Percentiles rank a stretch among this genome's conserved stretches.
phyloP scores from a whole-genome alignment of 92 coral and sea anemone genomes.

The Zoanthus sansibaricus region DNA sequence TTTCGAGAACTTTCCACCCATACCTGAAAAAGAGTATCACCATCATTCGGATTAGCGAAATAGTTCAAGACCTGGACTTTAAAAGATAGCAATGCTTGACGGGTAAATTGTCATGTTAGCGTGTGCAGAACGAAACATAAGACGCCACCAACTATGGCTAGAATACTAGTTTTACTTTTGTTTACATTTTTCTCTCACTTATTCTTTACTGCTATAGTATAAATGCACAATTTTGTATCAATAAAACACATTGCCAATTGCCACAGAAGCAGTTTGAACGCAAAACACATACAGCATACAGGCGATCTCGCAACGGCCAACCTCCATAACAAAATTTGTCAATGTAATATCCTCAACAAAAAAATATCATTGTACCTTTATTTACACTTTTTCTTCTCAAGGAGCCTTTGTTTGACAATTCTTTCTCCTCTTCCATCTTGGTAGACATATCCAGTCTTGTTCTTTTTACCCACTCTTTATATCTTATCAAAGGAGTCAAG shows the following conservation, averaged over 20 bases:
- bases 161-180: background rate
- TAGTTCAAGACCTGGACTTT: background rate
- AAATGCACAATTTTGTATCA: no score
- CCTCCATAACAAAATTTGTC: background rate
- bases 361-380: background rate
- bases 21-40: slow-evolving; percentile 23
- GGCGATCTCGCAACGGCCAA: background rate
- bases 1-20: background rate
- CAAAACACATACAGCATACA: background rate
- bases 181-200: background rate
- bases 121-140: background rate
- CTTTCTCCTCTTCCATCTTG: background rate
- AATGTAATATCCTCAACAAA: background rate
- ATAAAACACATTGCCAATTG: no score
- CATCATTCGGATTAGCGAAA: background rate
- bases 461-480: slow-evolving; percentile 45
- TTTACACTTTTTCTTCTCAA: slow-evolving; percentile 20
- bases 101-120: background rate
- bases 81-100: background rate
- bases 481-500: background rate
- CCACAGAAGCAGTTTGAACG: no score
- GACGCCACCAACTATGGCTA: background rate
- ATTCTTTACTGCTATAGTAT: no score
- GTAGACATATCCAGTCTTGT: slow-evolving; percentile 17
- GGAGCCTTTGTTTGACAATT: background rate